phyloP scores from a whole-genome alignment of 2,888 invertebrate species.

The Ornithoptera priamus region DNA sequence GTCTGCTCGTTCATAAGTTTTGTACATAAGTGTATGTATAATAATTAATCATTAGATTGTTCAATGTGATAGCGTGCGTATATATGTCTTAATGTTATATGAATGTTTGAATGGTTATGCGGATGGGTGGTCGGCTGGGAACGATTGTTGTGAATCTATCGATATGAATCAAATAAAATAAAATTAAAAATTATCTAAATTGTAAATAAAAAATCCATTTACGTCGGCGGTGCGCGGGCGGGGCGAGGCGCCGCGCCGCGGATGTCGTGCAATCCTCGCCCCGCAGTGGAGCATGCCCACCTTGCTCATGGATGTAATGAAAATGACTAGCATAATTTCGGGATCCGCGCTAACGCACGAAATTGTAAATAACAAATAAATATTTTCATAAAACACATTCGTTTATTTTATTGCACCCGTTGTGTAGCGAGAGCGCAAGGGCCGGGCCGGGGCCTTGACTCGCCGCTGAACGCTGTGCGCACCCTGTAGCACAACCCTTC shows the following conservation, averaged over 20 bases:
- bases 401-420: conserved; percentile 18
- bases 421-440: no score
- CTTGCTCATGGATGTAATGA: conserved; percentile 18
- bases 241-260: background rate
- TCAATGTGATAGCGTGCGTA: conserved; percentile 29
- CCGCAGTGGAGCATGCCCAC: background rate
- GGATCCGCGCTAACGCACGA: conserved; percentile 40
- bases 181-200: conserved; percentile 23
- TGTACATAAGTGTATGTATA: conserved; percentile 28
- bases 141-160: conserved; percentile 1
- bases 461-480: no score
- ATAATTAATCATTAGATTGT: conserved; percentile 24
- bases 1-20: conserved; percentile 10
- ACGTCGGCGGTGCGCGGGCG: background rate
- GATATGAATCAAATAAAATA: conserved; percentile 9
- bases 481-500: background rate
- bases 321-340: background rate
- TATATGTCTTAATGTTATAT: conserved; percentile 2
- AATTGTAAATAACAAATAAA: conserved; percentile 64
- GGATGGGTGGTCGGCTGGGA: background rate
- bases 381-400: conserved; percentile 63
- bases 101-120: conserved; percentile 14
- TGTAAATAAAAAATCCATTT: conserved; percentile 21
- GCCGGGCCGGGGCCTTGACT: no score
- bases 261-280: background rate